These are phyloP conservation scores for Brachirus orientalis DNA, from an alignment of 2,113 vertebrate genomes.

Conservation along the genomic window DNA sequence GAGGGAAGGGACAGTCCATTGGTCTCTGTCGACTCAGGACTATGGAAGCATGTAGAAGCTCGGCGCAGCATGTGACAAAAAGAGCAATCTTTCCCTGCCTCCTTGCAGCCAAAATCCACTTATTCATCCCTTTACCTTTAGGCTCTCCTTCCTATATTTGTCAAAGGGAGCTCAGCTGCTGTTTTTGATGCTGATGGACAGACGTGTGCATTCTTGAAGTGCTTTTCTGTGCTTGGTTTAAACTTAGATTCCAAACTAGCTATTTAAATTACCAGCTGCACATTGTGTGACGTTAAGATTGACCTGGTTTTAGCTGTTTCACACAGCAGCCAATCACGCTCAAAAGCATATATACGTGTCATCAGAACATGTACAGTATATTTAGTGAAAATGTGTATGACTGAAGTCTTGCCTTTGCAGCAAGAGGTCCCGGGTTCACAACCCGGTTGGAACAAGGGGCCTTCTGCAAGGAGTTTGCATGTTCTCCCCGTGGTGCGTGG, in stretches of 20 bases:
- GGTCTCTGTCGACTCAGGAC: conserved; percentile 62
- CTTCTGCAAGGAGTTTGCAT: too few species aligned
- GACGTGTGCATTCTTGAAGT: conserved; percentile 6
- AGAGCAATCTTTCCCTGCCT: conserved; percentile 57
- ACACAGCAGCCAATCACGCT: too few species aligned
- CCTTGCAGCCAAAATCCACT: conserved; percentile 58
- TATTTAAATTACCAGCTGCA: conserved; percentile 20
- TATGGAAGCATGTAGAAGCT: conserved; percentile 38
- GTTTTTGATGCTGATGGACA: conserved; percentile 27
- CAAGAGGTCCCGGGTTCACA: too few species aligned
- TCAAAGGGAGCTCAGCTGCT: conserved; percentile 26
- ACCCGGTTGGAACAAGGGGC: too few species aligned
- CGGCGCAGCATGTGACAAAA: conserved; percentile 54
- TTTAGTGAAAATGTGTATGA: too few species aligned
- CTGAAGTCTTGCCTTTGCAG: too few species aligned
- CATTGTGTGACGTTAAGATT: conserved; percentile 20
- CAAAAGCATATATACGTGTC: too few species aligned
- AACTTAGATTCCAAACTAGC: conserved; percentile 21
- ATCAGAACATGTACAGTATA: too few species aligned
- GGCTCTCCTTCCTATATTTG: conserved; percentile 53
- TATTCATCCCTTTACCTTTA: conserved; percentile 69
- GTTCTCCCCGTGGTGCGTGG: too few species aligned
- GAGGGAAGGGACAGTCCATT: conserved; percentile 58
- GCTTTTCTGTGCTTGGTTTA: conserved; percentile 9
- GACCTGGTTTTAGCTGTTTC: not conserved